Base-by-base conservation (phyloP, 2,113 vertebrate species). In the Engystomops pustulosus region DNA sequence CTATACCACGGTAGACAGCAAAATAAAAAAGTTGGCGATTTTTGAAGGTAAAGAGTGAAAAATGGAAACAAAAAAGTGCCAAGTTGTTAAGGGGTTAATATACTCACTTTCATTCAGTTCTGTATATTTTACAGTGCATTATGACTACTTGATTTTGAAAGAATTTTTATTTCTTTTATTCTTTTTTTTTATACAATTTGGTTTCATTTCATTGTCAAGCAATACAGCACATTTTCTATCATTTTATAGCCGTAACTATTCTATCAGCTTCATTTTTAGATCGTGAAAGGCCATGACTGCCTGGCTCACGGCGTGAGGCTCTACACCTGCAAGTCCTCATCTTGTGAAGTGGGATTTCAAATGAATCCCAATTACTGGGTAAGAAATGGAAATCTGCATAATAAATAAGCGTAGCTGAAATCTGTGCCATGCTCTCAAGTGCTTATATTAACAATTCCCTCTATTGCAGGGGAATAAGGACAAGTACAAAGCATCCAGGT, bases 251-350 rank as follows among this genome's bases (percentile, higher is more conserved):
- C 12, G 2, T 62, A 2, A 27, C 3, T 60, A 5, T 27, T 60
- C 23, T 27, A 11, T 10, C 25, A 23, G 14, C 25, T 25, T 60
- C 25, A 60, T 60, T 27, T 60, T 27, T 8, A 60, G 55, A 27
- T 12, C 23, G 25, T 32, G 25, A 32, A 30, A 32, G 27, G 60
- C 60, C 27, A 32, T 67, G 62, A 34, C 4, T 9, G 6, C 0
- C 6, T 20, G 62, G 60, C 17, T 34, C 30, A 67, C 27, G 18
- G 4, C 1, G 8, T 65, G 15, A 20, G 36, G 62, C 62, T 45
- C 58, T 25, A 44, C 77, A 79, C 53, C 77, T 79, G 77, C 55
- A 38, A 79, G 34, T 60, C 17, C 77, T 65, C 38, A 10, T 79
- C 71, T 38, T 74, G 44, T 74, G 23, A 74, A 49, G 71, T 74